Base-by-base conservation (phyloP, 2,797 vertebrate species). In the Acrossocheilus wenchowensis region DNA sequence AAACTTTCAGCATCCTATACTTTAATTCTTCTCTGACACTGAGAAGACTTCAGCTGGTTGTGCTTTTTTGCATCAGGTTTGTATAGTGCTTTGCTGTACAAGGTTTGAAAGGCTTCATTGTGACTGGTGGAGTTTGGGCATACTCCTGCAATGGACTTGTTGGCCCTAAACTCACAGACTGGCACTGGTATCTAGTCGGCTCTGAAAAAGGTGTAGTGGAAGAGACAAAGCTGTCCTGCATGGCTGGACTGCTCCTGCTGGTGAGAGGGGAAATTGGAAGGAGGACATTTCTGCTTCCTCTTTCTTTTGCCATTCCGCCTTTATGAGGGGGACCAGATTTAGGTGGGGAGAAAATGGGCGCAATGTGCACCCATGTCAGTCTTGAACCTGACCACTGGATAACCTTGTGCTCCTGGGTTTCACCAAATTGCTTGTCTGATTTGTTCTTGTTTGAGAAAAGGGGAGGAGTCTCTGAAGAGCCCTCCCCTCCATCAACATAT, bases 361-460 rank as follows among this genome's bases (percentile, higher is more conserved):
- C 90, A 0, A 95, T 91, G n/a, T 97, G 97, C 82, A 96, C 95
- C 97, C 96, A 97, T 0, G 97, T 96, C 81, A 96, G 91, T 88
- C 95, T 96, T 23, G 96, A 93, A 86, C 95, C 90, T 0, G 96
- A 95, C 92, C 92, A 94, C n/a, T 90, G 90, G 48, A 91, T 91
- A 17, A 77, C 86, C 88, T 91, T 93, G 92, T 90, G 91, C 75
- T 89, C 88, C 0, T 90, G 89, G 0, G 64, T 82, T 68, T 89
- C 87, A 26, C 79, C 72, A 2, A 19, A 23, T 74, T 8, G 78
- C 26, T 68, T 81, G 66, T 85, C 72, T 11, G 50, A 64, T 78
- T 12, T 74, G 45, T 14, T 84, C 64, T 14, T 81, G 41, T 9
- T 80, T 85, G 80, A 60, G 1, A 21, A 83, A 78, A 21, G 82